Conservation (phyloP, 2,113 vertebrate species). For the Crypturellus undulatus region DNA sequence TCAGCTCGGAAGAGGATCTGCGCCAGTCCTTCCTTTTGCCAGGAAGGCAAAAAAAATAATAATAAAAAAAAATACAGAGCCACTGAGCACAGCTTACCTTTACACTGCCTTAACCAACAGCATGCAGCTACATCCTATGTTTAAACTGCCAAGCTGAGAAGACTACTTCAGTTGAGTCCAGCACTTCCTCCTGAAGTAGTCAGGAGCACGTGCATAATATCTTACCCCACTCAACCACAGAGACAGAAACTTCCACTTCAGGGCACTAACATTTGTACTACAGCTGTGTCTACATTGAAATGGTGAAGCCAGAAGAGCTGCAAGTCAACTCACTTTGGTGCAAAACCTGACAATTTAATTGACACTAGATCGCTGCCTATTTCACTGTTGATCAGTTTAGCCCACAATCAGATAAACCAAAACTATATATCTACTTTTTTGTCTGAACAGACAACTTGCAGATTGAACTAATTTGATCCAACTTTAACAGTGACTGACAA, state of each 20-base stretch:
- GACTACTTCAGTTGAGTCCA: not conserved
- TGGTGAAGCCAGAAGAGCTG: not conserved
- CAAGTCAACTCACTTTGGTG: not conserved
- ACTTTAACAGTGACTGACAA: not conserved
- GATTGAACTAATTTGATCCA: not conserved
- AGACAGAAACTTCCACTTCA: not conserved
- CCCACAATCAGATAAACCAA: not conserved
- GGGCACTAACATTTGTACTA: not conserved
- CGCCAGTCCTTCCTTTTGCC: not conserved
- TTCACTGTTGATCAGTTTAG: not conserved
- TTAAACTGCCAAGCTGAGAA: not conserved
- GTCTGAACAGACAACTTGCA: not conserved
- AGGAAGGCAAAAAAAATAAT: not conserved
- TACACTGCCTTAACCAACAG: not conserved
- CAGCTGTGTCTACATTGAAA: not conserved
- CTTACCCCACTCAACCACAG: not conserved
- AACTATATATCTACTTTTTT: not conserved
- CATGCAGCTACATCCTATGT: not conserved
- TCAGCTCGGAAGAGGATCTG: not conserved
- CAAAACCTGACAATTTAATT: not conserved
- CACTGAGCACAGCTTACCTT: not conserved
- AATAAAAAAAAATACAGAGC: not conserved
- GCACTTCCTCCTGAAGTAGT: not conserved
- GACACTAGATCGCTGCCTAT: not conserved
- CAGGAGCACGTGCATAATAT: not conserved